These are phyloP conservation scores for Karalla daura DNA, from an alignment of 2,797 vertebrate genomes.

Conservation along the genomic window DNA sequence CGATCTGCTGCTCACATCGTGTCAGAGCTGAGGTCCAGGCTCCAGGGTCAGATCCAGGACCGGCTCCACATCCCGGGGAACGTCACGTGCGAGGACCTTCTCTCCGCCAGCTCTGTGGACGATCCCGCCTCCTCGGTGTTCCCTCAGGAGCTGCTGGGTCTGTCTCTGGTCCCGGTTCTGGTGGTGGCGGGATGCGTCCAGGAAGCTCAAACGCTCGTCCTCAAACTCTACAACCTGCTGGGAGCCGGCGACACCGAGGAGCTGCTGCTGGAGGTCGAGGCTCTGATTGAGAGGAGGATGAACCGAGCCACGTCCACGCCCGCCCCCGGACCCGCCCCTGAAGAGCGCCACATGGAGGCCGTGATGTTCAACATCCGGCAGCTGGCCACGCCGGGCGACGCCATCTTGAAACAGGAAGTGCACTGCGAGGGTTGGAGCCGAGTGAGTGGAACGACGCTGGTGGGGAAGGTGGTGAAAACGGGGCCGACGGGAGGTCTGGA, in stretches of 20 bases:
- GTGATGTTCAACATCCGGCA: constrained; percentile 84
- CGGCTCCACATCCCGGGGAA: constrained; percentile 52
- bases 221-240: constrained; percentile 75
- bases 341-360: constrained; percentile 61
- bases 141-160: constrained; percentile 82
- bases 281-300: constrained; percentile 69
- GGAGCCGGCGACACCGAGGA: constrained; percentile 74
- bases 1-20: constrained; percentile 63
- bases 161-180: constrained; percentile 86
- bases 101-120: constrained; percentile 74
- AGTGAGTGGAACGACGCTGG: constrained; percentile 67
- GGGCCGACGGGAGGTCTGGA: constrained; percentile 54
- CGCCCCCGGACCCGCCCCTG: constrained; percentile 21
- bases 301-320: constrained; percentile 32
- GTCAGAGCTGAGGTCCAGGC: constrained; percentile 57
- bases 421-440: constrained; percentile 77
- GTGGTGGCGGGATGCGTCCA: constrained; percentile 78
- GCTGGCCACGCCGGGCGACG: constrained; percentile 42
- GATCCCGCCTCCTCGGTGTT: constrained; percentile 67
- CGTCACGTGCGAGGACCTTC: constrained; percentile 81
- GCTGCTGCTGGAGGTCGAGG: constrained; percentile 81
- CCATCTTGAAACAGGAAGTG: constrained; percentile 4
- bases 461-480: constrained; percentile 51
- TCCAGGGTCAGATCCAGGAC: constrained; percentile 59
- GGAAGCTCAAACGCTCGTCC: constrained; percentile 74